phyloP scores from a whole-genome alignment of 2,797 vertebrate species.

The Microhierax caerulescens region DNA sequence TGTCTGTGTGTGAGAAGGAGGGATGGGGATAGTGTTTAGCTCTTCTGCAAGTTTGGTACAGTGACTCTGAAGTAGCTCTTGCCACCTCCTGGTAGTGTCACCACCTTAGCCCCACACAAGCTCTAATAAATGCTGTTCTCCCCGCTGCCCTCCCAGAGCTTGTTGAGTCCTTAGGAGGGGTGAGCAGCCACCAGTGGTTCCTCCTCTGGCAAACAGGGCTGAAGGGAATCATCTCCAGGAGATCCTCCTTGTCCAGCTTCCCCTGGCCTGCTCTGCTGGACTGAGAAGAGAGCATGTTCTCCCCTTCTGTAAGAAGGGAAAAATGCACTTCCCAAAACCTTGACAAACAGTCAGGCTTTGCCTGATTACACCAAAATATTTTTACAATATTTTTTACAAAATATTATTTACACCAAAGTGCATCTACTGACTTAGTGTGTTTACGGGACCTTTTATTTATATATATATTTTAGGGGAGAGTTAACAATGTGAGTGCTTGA shows the following conservation, averaged over 20 bases:
- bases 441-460: not conserved
- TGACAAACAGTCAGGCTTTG: not conserved
- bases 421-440: not conserved
- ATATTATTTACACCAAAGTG: no score
- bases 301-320: not conserved
- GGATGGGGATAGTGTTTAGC: not conserved
- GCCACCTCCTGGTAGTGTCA: not conserved
- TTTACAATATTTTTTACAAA: no score
- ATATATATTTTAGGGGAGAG: not conserved
- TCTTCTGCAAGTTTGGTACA: not conserved
- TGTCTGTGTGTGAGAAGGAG: not conserved
- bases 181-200: not conserved
- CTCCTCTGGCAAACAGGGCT: not conserved
- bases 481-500: not conserved
- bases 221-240: not conserved
- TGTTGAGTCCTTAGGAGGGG: not conserved
- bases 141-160: not conserved
- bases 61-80: not conserved
- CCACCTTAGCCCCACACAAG: fast-evolving
- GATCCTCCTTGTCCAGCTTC: not conserved
- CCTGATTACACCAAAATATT: no score
- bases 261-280: not conserved
- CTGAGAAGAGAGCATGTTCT: not conserved
- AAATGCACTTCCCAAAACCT: not conserved
- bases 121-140: not conserved